Evolutionary conservation across 2,113 vertebrate species (phyloP).

Genomic region (Malurus alboscapulatus): DNA sequence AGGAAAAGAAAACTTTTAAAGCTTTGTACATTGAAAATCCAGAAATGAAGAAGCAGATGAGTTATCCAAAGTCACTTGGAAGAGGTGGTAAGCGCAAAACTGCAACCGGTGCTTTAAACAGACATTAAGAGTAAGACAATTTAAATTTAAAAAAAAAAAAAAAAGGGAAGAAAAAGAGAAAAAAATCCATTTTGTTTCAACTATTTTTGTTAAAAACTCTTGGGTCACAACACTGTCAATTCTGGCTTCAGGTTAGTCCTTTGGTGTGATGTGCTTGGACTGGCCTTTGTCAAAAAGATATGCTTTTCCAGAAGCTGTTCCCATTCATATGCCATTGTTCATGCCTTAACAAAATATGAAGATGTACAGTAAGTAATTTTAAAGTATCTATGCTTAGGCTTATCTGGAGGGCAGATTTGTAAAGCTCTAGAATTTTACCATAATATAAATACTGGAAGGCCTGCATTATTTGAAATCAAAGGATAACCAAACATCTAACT

Average conservation of each 20-base stretch:
- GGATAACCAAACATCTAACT: neutral
- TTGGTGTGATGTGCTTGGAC: slow-evolving; percentile 62
- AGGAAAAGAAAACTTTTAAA: slow-evolving; percentile 51
- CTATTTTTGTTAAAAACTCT: slow-evolving; percentile 54
- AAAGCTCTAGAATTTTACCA: slow-evolving; percentile 75
- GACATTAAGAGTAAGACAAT: slow-evolving; percentile 58
- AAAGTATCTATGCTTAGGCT: slow-evolving; percentile 70
- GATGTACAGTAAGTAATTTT: slow-evolving; percentile 76
- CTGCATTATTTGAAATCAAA: slow-evolving; percentile 36
- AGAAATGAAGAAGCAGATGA: slow-evolving; percentile 66
- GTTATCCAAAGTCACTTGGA: slow-evolving; percentile 68
- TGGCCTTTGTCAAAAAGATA: slow-evolving; percentile 59
- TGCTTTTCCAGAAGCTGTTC: slow-evolving; percentile 69
- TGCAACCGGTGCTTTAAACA: slow-evolving; percentile 73
- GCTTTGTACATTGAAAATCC: slow-evolving; percentile 50
- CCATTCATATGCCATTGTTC: slow-evolving; percentile 74
- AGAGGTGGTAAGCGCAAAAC: slow-evolving; percentile 50
- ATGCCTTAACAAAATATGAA: slow-evolving; percentile 81
- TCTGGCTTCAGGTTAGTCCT: slow-evolving; percentile 64
- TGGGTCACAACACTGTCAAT: slow-evolving; percentile 29
- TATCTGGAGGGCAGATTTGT: slow-evolving; percentile 72
- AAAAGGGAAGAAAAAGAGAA: neutral
- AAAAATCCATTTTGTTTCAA: slow-evolving; percentile 22
- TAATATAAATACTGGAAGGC: slow-evolving; percentile 42
- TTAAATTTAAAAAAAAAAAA: neutral